These are phyloP conservation scores for Chanos chanos DNA, from an alignment of 2,797 vertebrate species.

Conservation along the genomic window DNA sequence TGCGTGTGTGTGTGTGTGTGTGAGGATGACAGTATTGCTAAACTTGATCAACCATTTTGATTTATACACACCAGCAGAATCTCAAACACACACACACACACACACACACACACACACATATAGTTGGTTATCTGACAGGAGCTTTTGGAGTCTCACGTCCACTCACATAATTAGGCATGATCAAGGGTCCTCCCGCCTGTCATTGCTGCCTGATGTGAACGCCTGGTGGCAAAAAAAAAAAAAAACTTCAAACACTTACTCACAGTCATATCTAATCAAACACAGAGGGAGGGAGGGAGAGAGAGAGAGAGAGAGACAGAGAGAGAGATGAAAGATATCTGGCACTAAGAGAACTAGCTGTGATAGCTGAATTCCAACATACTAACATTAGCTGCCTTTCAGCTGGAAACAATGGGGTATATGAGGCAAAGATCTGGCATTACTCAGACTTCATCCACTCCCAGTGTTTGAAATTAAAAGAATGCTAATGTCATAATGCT, in stretches of 20 bases:
- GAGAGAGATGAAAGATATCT: not conserved
- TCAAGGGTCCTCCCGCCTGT: slow-evolving; percentile 7
- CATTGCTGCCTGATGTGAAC: not conserved
- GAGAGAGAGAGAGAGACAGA: not conserved
- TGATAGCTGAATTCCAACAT: no score
- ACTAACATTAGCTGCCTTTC: no score
- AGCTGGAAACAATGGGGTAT: no score
- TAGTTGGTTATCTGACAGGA: not conserved
- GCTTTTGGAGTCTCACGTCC: not conserved
- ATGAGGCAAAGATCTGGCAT: no score
- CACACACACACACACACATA: slow-evolving; percentile 3
- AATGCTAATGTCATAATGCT: no score
- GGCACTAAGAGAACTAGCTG: no score
- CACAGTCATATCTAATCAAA: not conserved
- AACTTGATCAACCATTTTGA: no score
- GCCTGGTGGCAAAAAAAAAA: not conserved
- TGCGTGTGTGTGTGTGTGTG: no score
- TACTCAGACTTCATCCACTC: no score
- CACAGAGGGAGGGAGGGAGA: not conserved
- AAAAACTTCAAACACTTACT: slow-evolving; percentile 1
- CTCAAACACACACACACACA: slow-evolving; percentile 2
- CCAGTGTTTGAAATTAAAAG: no score
- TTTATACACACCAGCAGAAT: no score
- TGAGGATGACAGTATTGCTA: no score
- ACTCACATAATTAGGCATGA: not conserved